phyloP scores from a whole-genome alignment of 2,888 invertebrate genomes.

The Oxycera nigricornis region DNA sequence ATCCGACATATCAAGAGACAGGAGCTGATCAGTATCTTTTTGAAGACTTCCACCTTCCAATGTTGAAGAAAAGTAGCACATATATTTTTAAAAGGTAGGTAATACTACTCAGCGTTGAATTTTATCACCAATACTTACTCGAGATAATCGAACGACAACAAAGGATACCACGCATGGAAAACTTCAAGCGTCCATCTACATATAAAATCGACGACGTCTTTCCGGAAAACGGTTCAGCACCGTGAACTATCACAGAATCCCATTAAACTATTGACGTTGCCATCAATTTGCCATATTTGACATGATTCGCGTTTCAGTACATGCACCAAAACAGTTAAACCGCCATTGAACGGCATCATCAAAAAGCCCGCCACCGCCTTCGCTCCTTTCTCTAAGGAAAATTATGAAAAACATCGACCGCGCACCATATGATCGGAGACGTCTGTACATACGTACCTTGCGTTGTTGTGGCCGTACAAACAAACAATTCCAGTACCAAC shows the following conservation, averaged over 20 bases:
- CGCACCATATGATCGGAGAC: not conserved
- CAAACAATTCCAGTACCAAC: not conserved
- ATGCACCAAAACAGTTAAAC: not conserved
- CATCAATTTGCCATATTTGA: constrained; percentile 31
- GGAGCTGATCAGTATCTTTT: no score
- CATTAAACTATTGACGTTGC: constrained; percentile 22
- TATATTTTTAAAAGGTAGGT: no score
- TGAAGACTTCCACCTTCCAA: no score
- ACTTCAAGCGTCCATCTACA: no score
- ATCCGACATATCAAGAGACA: no score
- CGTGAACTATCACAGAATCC: constrained; percentile 11
- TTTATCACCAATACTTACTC: no score
- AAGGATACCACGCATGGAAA: no score
- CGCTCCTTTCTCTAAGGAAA: constrained; percentile 15
- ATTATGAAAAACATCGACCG: constrained; percentile 32
- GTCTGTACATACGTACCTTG: not conserved
- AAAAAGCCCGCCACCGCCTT: constrained; percentile 31
- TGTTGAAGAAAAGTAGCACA: no score
- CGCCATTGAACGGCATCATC: constrained; percentile 23
- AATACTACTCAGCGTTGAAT: no score
- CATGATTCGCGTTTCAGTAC: constrained; percentile 25
- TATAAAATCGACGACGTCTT: no score
- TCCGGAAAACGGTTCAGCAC: not conserved
- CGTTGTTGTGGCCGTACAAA: no score
- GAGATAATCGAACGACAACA: no score